Percentiles rank a stretch among this genome's conserved stretches.
Evolutionary conservation across 2,888 invertebrate genomes (phyloP).

Genomic region (Melolontha melolontha): DNA sequence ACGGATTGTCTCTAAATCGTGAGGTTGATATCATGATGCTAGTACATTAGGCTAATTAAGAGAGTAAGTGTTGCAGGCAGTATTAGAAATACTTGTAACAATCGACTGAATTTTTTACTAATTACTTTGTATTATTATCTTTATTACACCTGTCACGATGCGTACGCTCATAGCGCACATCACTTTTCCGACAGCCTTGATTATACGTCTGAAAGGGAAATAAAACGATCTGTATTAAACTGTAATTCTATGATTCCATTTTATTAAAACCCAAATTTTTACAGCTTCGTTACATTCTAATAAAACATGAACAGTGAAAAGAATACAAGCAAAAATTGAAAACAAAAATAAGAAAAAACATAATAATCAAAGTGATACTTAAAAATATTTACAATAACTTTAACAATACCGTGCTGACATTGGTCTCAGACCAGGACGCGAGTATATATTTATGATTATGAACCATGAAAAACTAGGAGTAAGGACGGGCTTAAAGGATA

Average conservation of each 20-base stretch:
- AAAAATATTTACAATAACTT: constrained; percentile 67
- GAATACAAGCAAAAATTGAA: constrained; percentile 61
- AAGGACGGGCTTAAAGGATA: too few relatives aligned
- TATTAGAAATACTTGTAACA: too few relatives aligned
- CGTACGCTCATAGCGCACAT: too few relatives aligned
- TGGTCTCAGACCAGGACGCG: constrained; percentile 65
- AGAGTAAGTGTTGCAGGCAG: too few relatives aligned
- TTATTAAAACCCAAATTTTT: constrained; percentile 67
- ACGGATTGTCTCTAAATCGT: too few relatives aligned
- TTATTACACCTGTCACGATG: too few relatives aligned
- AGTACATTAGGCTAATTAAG: too few relatives aligned
- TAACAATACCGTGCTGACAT: constrained; percentile 64
- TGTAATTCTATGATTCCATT: constrained; percentile 65
- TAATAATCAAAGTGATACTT: constrained; percentile 61
- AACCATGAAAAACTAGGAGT: constrained; percentile 57
- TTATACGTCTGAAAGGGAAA: not conserved
- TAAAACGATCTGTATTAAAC: constrained; percentile 37
- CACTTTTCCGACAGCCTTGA: too few relatives aligned
- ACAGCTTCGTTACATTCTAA: constrained; percentile 65
- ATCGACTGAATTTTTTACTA: too few relatives aligned
- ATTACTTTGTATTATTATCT: too few relatives aligned
- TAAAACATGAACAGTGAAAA: constrained; percentile 65
- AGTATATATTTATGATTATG: constrained; percentile 51
- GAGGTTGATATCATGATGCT: too few relatives aligned
- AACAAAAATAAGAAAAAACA: constrained; percentile 54